These are phyloP conservation scores for Ctenosaura bakeri DNA, from an alignment of 2,797 vertebrate genomes.

Conservation along the genomic window DNA sequence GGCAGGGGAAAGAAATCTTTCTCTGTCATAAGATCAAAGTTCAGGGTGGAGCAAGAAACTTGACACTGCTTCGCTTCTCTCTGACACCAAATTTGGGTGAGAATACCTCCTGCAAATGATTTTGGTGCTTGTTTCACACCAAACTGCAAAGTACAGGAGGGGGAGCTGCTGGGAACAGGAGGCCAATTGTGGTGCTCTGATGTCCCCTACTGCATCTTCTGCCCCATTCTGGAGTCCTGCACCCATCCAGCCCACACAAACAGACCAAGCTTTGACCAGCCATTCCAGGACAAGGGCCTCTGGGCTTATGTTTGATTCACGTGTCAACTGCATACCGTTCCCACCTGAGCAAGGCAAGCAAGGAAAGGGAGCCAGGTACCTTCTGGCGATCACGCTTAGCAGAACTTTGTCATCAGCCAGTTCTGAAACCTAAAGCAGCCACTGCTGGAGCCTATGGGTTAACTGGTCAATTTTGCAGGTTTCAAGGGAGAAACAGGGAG, in stretches of 20 bases:
- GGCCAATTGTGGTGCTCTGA: neutral
- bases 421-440: neutral
- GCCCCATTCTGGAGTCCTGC: neutral
- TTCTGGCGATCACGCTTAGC: neutral
- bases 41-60: neutral
- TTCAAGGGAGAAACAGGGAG: neutral
- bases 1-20: too few species aligned
- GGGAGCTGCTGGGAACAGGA: neutral
- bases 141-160: neutral
- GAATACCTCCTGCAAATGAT: neutral
- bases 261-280: neutral
- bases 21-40: neutral
- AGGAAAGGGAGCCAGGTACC: neutral
- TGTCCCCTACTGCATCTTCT: too few species aligned
- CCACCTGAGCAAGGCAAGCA: neutral
- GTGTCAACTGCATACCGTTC: fast-evolving
- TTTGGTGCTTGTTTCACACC: too few species aligned
- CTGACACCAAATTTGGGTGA: neutral
- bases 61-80: neutral
- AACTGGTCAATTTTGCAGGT: neutral
- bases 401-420: too few species aligned
- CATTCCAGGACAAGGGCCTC: neutral
- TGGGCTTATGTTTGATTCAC: fast-evolving
- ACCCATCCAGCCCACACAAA: fast-evolving
- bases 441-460: neutral